These are phyloP conservation scores for Penaeus monodon DNA, from an alignment of 2,888 invertebrate genomes.

Conservation along the genomic window DNA sequence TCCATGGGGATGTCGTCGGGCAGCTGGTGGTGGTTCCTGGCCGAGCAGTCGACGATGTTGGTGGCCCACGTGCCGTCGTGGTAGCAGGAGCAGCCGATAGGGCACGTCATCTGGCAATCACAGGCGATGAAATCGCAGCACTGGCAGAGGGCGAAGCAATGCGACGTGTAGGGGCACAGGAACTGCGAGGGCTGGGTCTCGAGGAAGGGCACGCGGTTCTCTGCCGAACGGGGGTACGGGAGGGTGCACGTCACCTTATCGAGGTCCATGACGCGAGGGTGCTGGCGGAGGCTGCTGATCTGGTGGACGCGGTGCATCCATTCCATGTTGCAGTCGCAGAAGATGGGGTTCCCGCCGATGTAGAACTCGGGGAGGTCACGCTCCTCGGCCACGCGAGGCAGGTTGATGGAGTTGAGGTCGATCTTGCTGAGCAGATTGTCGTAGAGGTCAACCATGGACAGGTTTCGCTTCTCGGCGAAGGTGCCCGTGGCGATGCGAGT, in stretches of 20 bases:
- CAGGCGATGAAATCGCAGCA: constrained; percentile 97
- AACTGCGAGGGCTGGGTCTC: constrained; percentile 91
- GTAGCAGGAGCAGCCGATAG: constrained; percentile 92
- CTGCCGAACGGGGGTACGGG: constrained; percentile 79
- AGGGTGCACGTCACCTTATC: constrained; percentile 89
- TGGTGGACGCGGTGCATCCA: constrained; percentile 87
- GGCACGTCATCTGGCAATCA: constrained; percentile 97
- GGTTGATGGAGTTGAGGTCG: constrained; percentile 88
- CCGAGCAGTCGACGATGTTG: constrained; percentile 92
- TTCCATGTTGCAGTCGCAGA: constrained; percentile 65
- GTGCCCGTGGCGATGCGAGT: constrained; percentile 84
- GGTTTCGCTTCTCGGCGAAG: constrained; percentile 88
- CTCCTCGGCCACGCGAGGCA: constrained; percentile 83
- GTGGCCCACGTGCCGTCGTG: constrained; percentile 94
- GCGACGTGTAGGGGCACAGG: constrained; percentile 90
- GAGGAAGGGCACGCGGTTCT: constrained; percentile 57
- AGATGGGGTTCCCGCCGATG: constrained; percentile 63
- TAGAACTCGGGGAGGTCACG: constrained; percentile 67
- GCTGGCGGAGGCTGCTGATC: constrained; percentile 84
- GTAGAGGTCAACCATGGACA: constrained; percentile 91
- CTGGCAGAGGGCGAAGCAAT: constrained; percentile 93
- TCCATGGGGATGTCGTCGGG: constrained; percentile 92
- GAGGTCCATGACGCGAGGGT: constrained; percentile 89
- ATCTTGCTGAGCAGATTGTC: constrained; percentile 91
- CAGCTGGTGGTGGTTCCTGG: constrained; percentile 83